These are phyloP conservation scores for Phyto melanocephala DNA, from an alignment of 2,888 invertebrate genomes.

Conservation along the genomic window DNA sequence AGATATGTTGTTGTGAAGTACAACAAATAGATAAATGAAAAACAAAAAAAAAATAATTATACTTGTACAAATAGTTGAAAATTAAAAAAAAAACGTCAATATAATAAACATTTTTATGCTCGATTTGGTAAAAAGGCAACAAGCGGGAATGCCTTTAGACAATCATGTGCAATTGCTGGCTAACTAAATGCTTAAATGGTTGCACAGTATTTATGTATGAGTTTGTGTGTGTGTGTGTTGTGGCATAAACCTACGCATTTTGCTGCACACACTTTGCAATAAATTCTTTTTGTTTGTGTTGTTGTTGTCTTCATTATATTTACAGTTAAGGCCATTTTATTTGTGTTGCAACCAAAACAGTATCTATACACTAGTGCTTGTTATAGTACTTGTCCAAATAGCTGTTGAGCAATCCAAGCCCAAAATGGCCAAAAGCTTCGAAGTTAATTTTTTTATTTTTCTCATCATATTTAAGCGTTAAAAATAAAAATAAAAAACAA, in stretches of 20 bases:
- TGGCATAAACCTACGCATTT: constrained; percentile 55
- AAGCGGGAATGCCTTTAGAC: constrained; percentile 9
- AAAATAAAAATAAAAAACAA: background rate
- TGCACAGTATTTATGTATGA: background rate
- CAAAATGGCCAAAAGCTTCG: constrained; percentile 24
- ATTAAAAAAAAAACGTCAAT: constrained; percentile 6
- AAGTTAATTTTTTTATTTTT: background rate
- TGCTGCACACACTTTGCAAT: constrained; percentile 44
- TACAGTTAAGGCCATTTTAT: constrained; percentile 42
- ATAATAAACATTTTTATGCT: constrained; percentile 58
- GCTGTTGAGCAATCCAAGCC: constrained; percentile 22
- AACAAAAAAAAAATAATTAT: constrained; percentile 2
- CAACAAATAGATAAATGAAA: constrained; percentile 16
- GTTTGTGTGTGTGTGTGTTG: constrained; percentile 19
- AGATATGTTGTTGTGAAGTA: constrained; percentile 12
- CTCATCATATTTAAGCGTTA: background rate
- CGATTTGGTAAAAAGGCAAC: constrained; percentile 53
- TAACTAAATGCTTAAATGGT: background rate
- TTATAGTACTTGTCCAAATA: background rate
- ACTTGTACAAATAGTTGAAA: background rate
- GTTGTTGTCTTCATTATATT: constrained; percentile 17
- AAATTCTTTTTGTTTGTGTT: constrained; percentile 34
- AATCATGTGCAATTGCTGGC: constrained; percentile 8
- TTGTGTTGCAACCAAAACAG: background rate
- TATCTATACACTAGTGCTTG: background rate